Evolutionary conservation across 1,140 invertebrate species (phyloP), one percentile per base, ranked within the genome.

Genomic region (Stenopsyche tienmushanensis): DNA sequence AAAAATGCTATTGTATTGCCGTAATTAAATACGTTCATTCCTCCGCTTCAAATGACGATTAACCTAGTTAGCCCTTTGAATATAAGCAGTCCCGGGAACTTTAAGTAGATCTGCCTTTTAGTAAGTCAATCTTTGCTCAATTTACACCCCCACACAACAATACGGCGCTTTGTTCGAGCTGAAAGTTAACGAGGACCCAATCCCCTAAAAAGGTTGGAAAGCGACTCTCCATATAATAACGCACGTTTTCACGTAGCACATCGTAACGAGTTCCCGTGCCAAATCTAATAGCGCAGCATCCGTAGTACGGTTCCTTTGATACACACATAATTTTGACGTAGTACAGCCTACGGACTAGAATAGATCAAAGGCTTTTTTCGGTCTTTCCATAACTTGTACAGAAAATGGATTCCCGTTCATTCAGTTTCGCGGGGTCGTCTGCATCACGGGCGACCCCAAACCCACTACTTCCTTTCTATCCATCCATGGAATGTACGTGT

Each of bases 211-310:
- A 42, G 41, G n/a, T 42, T 42, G 41, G 41, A 1, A 17, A 42
- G 41, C 41, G 41, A 15, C 1, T 42, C 18, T 42, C 18, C 41
- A 9, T 17, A 34, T 34, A 34, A 34, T 7, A 7, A 13, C 29
- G 29, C 29, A 18, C 47, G 47, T 49, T 21, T 57, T 7, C 54
- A 21, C 54, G 34, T 5, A 34, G 29, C 29, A 34, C 29, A 34
- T 13, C 29, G 29, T 57, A 57, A 57, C 54, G 54, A 57, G 18
- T 42, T 10, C 2, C 47, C 47, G 15, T 15, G 54, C 53, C 26
- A 55, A 55, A 55, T 55, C 53, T 55, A 55, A 55, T 55, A 55
- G 53, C 34, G 17, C 3, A 55, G 15, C 53, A 55, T 55, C 53
- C 25, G 53, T 20, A 39, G 26, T 7, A 18, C 10, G 20, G 15